These are phyloP conservation scores for Threskiornis aethiopicus DNA, from an alignment of 2,797 vertebrate species.

Conservation along the genomic window DNA sequence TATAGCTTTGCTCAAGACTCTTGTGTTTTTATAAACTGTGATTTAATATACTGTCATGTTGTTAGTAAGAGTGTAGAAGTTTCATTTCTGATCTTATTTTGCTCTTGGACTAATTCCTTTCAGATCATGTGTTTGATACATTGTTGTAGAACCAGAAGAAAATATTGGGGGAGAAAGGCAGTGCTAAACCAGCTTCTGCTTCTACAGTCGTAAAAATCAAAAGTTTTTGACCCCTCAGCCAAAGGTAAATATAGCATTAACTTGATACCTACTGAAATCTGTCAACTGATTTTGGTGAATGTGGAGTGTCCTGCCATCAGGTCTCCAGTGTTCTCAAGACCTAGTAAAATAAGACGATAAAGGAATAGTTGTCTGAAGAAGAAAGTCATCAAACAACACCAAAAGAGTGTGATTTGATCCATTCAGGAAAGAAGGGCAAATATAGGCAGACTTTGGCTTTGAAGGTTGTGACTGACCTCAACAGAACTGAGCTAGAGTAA, in stretches of 20 bases:
- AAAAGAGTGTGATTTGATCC: constrained; percentile 22
- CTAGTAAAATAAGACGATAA: constrained; percentile 5
- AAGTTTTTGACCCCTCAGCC: not conserved
- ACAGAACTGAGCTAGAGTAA: constrained; percentile 8
- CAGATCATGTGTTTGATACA: not conserved
- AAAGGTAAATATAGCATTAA: constrained; percentile 4
- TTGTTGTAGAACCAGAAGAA: not conserved
- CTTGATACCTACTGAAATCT: not conserved
- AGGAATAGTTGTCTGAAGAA: constrained; percentile 2
- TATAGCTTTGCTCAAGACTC: not conserved
- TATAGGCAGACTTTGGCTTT: constrained; percentile 40
- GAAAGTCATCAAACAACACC: constrained; percentile 4
- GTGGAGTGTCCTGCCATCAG: not conserved
- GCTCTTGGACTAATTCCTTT: not conserved
- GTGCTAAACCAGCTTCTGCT: not conserved
- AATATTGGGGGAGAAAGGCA: not conserved
- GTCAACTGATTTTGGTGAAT: not conserved
- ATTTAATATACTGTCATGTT: not conserved
- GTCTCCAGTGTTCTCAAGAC: not conserved
- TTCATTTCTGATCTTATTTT: not conserved
- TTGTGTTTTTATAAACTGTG: not conserved
- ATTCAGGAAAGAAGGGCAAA: constrained; percentile 41
- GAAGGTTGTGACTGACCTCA: constrained; percentile 25
- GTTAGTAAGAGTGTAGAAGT: not conserved
- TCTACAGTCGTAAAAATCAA: not conserved